A percentile compares a stretch with the other conserved stretches of the same genome.
phyloP scores from a whole-genome alignment of 2,888 invertebrate genomes.

The Leistus spinibarbis region DNA sequence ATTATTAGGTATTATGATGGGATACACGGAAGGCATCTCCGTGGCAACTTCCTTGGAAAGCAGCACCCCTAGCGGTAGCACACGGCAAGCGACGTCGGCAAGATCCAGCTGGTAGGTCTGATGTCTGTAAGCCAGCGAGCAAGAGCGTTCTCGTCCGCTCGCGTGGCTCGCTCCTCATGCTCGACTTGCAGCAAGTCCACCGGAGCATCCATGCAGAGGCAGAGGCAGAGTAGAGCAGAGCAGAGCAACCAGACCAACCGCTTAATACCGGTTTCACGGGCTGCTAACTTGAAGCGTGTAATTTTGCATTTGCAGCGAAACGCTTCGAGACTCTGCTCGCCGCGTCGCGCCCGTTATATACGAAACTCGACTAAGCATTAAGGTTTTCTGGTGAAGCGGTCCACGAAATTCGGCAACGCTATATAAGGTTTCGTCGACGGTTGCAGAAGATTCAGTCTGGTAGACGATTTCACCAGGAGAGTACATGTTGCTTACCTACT shows the following conservation, averaged over 20 bases:
- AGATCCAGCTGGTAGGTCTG: background rate
- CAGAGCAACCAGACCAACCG: constrained; percentile 48
- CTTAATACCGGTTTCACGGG: constrained; percentile 61
- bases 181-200: constrained; percentile 47
- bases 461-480: constrained; percentile 13
- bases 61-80: too few relatives aligned
- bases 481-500: background rate
- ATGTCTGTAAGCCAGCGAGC: background rate
- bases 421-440: constrained; percentile 59
- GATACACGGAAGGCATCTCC: background rate
- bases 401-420: constrained; percentile 66
- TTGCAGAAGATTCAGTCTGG: constrained; percentile 42
- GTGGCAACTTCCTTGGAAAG: background rate
- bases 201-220: constrained; percentile 55
- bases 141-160: background rate
- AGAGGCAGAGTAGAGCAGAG: background rate
- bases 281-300: constrained; percentile 65
- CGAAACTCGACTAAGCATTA: constrained; percentile 59
- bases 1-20: too few relatives aligned
- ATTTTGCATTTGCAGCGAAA: constrained; percentile 62
- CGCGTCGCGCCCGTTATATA: constrained; percentile 32
- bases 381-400: constrained; percentile 68
- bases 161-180: constrained; percentile 10
- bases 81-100: background rate
- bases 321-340: background rate